Base-by-base conservation (phyloP, 2,888 invertebrate genomes). In the Drosophila putrida region DNA sequence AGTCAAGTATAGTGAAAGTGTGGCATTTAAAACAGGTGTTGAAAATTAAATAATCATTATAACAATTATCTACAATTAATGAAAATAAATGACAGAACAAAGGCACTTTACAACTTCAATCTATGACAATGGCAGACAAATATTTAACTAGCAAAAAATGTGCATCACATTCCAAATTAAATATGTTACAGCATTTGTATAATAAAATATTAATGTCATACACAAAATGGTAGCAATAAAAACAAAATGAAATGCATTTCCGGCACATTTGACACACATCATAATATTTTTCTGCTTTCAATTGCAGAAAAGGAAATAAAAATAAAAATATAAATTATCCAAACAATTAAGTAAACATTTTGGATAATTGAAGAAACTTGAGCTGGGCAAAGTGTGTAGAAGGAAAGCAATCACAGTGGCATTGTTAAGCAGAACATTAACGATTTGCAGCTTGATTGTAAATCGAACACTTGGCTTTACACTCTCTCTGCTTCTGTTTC, bases 391-490 rank as follows among this genome's bases (percentile, higher is more conserved):
- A 31, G 41, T 33, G 41, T 33, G 54, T 4, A 6, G 1, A 36
- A 15, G 8, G 9, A 4, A 35, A 9, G 41, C 49, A 54, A 38
- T 44, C 28, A 28, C 35, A 13, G 31, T 36, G 44, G 39, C 27
- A 46, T 25, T 69, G 69, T 59, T 44, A 57, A 64, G 46, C 58
- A 61, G 44, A n/a, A 11, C 44, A 46, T 53, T 35, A 15, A 31
- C 44, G 53, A 36, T 31, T 41, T n/a, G 11, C 36, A 33, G 25
- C 20, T 49, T 33, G 59, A 59, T 44, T 27, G 53, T 46, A 38
- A 44, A 44, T 38, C 44, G 33, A 44, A 35, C 69, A 43, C 51
- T 67, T 51, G 20, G 20, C 20, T 20, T 20, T 20, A 20, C 20
- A 20, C 20, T 20, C 47, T 55, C 35, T 39, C 20, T 33, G 39